phyloP scores from a whole-genome alignment of 2,888 invertebrate genomes.

The Sinohyriopsis cumingii region DNA sequence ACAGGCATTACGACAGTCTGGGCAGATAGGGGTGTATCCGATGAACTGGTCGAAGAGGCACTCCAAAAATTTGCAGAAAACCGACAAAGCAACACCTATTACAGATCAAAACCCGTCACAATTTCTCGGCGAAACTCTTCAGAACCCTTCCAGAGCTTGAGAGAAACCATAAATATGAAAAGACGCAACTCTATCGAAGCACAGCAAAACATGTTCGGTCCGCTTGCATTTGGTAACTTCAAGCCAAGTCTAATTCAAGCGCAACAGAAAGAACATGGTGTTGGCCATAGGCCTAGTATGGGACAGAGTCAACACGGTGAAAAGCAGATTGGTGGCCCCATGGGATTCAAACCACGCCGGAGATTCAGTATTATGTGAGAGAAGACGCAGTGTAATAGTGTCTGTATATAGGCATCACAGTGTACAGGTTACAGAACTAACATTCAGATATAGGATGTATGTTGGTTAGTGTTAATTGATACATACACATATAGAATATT shows the following conservation, averaged over 20 bases:
- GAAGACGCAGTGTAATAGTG: background rate
- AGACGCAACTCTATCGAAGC: conserved; percentile 36
- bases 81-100: conserved; percentile 37
- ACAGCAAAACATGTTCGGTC: too few species aligned
- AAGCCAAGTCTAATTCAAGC: too few species aligned
- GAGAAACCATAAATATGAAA: conserved; percentile 30
- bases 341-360: conserved; percentile 22
- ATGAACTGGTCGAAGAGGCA: conserved; percentile 46
- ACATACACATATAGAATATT: too few species aligned
- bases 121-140: conserved; percentile 37
- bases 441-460: too few species aligned
- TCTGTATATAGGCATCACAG: background rate
- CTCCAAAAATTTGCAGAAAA: conserved; percentile 43
- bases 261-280: too few species aligned
- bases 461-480: too few species aligned
- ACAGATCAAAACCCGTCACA: conserved; percentile 35
- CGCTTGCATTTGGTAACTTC: too few species aligned
- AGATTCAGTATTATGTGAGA: conserved; percentile 40
- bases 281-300: too few species aligned
- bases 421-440: too few species aligned
- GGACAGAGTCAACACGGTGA: too few species aligned
- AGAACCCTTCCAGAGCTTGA: conserved; percentile 35
- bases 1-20: conserved; percentile 45
- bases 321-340: conserved; percentile 7
- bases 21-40: conserved; percentile 47